Evolutionary conservation across 2,888 invertebrate species (phyloP).

Genomic region (Stenodema calcarata): DNA sequence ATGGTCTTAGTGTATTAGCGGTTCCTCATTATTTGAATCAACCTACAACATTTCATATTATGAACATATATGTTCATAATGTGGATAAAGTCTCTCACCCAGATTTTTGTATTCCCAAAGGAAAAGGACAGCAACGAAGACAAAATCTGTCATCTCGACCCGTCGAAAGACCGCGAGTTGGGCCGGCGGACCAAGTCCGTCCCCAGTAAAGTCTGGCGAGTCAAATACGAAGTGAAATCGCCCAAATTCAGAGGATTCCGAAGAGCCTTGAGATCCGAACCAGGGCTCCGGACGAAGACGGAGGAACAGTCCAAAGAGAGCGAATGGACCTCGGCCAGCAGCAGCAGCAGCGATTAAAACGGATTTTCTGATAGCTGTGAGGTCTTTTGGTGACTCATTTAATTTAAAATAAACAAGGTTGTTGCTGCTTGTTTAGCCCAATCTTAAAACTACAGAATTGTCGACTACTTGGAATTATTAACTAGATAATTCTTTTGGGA

Average conservation of each 20-base stretch:
- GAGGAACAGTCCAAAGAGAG: neutral
- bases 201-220: conserved; percentile 35
- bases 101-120: neutral
- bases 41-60: no score
- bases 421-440: no score
- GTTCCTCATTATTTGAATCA: no score
- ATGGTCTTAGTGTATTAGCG: no score
- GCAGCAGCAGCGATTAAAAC: neutral
- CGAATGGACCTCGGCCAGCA: neutral
- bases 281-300: neutral
- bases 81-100: no score
- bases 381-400: no score
- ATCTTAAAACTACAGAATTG: no score
- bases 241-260: neutral
- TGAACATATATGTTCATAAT: no score
- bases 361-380: neutral
- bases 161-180: neutral
- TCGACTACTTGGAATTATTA: no score
- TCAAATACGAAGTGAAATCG: neutral
- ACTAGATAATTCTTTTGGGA: no score
- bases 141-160: neutral
- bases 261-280: neutral
- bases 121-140: neutral
- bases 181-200: neutral
- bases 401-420: no score